Evolutionary conservation across 1,140 invertebrate species (phyloP).

Genomic region (Drosophila tropicalis): DNA sequence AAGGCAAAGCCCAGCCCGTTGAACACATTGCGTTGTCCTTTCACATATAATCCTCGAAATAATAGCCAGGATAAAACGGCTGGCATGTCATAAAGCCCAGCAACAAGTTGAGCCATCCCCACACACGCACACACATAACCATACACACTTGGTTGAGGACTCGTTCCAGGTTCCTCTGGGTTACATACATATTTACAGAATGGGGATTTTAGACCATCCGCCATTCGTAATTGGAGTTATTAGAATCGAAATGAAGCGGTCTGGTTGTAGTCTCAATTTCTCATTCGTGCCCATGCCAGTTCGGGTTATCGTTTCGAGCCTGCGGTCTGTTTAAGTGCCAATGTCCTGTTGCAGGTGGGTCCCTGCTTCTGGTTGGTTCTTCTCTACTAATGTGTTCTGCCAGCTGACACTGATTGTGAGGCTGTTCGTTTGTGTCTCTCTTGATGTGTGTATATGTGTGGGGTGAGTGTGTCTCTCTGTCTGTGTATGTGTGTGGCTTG

Average conservation of each 20-base stretch:
- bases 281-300: not conserved
- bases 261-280: conserved; percentile 33
- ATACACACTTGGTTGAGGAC: conserved; percentile 1
- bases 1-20: conserved; percentile 53
- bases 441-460: conserved; percentile 25
- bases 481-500: conserved; percentile 45
- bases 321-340: conserved; percentile 67
- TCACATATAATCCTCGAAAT: conserved; percentile 78
- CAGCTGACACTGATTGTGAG: conserved; percentile 44
- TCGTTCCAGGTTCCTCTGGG: not conserved
- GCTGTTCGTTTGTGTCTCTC: conserved; percentile 22
- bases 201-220: conserved; percentile 61
- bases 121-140: conserved; percentile 16
- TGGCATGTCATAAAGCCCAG: conserved; percentile 73
- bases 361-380: conserved; percentile 7
- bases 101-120: conserved; percentile 73
- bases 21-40: conserved; percentile 64
- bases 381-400: conserved; percentile 38
- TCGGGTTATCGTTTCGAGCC: conserved; percentile 28
- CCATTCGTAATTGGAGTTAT: conserved; percentile 81
- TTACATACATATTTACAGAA: conserved; percentile 38
- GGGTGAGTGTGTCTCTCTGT: conserved; percentile 10
- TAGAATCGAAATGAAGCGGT: conserved; percentile 73
- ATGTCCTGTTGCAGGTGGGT: conserved; percentile 68
- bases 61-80: conserved; percentile 74